Conservation (phyloP, 2,797 vertebrate genomes). For the Brachyalestes nurse region DNA sequence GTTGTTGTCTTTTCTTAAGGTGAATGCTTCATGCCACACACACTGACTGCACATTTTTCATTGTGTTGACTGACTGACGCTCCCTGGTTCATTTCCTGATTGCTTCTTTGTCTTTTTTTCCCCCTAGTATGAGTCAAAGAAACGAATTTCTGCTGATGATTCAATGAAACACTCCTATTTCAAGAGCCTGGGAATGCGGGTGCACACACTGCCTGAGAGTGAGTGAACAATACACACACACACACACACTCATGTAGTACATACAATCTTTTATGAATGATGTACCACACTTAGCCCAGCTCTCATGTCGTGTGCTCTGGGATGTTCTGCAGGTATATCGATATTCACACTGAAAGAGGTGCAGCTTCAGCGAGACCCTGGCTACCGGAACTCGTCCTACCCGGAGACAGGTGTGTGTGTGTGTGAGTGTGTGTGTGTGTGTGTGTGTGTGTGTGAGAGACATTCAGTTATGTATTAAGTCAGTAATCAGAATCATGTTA, state of each 20-base stretch:
- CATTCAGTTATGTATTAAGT: too few species aligned
- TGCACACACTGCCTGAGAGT: constrained; percentile 93
- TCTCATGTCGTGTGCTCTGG: constrained; percentile 23
- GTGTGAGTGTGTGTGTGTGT: too few species aligned
- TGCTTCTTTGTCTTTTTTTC: neutral
- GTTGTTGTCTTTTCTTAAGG: constrained; percentile 92
- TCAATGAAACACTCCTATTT: constrained; percentile 97
- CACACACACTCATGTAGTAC: neutral
- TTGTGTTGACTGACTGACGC: too few species aligned
- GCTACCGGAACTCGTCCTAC: constrained; percentile 95
- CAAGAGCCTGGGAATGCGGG: constrained; percentile 90
- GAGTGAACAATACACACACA: constrained; percentile 67
- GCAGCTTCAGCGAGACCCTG: constrained; percentile 97
- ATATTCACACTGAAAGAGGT: constrained; percentile 99
- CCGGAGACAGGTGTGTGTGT: constrained; percentile 88
- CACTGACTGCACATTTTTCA: constrained; percentile 29
- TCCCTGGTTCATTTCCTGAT: neutral
- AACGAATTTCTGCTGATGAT: constrained; percentile 95
- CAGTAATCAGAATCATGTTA: too few species aligned
- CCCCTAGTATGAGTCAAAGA: constrained; percentile 93
- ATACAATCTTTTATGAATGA: neutral
- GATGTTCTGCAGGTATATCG: constrained; percentile 82
- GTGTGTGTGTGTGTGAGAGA: neutral
- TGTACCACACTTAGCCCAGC: neutral
- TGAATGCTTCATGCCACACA: constrained; percentile 65